phyloP scores from a whole-genome alignment of 1,140 invertebrate species.

The Acyrthosiphon pisum region DNA sequence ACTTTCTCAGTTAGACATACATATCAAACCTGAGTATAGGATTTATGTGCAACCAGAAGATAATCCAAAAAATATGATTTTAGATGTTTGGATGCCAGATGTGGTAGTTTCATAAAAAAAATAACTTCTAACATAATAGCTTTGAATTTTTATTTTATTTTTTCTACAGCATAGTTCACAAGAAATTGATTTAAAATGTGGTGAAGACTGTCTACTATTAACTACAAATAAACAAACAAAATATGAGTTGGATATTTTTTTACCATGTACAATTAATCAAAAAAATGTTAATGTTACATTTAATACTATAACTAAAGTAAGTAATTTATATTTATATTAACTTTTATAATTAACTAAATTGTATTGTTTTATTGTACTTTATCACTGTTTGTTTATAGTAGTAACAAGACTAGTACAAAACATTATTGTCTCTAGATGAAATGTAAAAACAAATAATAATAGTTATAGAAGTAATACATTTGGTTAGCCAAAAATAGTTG shows the following conservation, averaged over 20 bases:
- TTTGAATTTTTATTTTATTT: not conserved
- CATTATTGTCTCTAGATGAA: too few species aligned
- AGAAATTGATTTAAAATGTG: conserved; percentile 51
- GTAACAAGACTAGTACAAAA: not conserved
- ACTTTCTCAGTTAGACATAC: not conserved
- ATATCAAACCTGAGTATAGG: conserved; percentile 32
- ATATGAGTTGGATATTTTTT: conserved; percentile 49
- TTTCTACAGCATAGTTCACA: not conserved
- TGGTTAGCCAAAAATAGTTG: too few species aligned
- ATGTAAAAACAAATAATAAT: not conserved
- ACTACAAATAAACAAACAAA: conserved; percentile 41
- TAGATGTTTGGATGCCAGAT: conserved; percentile 42
- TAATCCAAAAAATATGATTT: conserved; percentile 21
- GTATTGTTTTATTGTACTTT: not conserved
- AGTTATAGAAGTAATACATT: too few species aligned
- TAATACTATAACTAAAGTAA: conserved; percentile 49
- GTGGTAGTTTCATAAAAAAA: conserved; percentile 18
- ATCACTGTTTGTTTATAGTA: not conserved
- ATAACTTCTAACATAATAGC: not conserved
- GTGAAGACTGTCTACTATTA: conserved; percentile 37
- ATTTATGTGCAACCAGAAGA: conserved; percentile 30
- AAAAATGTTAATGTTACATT: conserved; percentile 27
- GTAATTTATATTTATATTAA: not conserved
- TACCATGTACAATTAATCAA: conserved; percentile 24
- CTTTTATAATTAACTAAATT: not conserved